Evolutionary conservation across 2,888 invertebrate species (phyloP), one percentile per base, ranked within the genome.

Genomic region (Calameuta filiformis): DNA sequence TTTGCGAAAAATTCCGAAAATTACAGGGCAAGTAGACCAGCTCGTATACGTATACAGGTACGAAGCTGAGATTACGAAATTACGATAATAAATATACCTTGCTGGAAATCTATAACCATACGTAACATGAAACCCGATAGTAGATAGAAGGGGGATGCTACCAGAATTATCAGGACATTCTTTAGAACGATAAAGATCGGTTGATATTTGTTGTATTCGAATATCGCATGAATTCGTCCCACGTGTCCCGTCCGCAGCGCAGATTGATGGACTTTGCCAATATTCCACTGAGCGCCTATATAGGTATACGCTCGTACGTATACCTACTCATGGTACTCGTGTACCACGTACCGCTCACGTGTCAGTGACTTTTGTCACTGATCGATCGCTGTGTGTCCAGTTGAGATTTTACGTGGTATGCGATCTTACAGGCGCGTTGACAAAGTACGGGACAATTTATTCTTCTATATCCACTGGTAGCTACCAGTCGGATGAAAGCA

Each of bases 11-110:
- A 77, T 35, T 12, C 34, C 3, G 34, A 4, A 77, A 77, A 77
- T 75, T 75, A 75, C 75, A 77, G 74, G 73, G 74, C 35, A 75
- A 15, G 11, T 68, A 33, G 9, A 30, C 2, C 71, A 71, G 33
- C 71, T 33, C 71, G 23, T 71, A 15, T 40, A 56, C 40, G 6
- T 56, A 56, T 56, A 56, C 9, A 9, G 31, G 6, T 31, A 31
- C 71, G 30, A 33, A 11, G 71, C 56, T 23, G 56, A 56, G 11
- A 31, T 71, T 71, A 31, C 68, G 35, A 69, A 86, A 85, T 85
- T 86, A 85, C 82, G 83, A 81, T 85, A 86, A 86, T 85, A 85
- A 85, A 86, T 85, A 85, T 79, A 81, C 56, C 56, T 15, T 56
- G 56, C 23, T 56, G 56, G 56, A 56, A 23, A 56, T 56, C 23